A percentile compares a stretch with the other conserved stretches of the same genome.
phyloP scores from a whole-genome alignment of 2,888 invertebrate species.

The Tachina fera region DNA sequence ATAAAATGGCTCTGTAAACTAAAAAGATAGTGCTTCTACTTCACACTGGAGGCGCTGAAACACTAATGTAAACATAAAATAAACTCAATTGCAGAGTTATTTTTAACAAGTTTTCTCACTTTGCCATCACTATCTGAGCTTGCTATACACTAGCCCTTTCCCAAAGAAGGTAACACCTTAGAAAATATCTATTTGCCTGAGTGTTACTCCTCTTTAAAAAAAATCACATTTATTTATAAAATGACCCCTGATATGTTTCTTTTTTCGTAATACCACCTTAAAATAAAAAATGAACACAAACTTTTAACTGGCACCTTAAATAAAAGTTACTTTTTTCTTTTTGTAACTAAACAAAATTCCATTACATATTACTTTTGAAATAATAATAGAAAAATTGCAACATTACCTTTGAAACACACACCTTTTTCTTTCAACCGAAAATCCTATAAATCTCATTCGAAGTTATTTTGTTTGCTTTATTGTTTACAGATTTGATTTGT shows the following conservation, averaged over 20 bases:
- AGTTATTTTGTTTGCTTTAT: conserved; percentile 53
- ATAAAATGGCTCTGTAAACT: no score
- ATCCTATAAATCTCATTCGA: conserved; percentile 38
- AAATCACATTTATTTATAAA: not conserved
- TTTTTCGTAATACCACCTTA: not conserved
- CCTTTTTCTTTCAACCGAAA: conserved; percentile 38
- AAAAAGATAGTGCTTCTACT: no score
- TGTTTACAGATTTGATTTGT: conserved; percentile 60
- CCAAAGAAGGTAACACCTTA: no score
- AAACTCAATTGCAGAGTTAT: no score
- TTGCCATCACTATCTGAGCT: no score
- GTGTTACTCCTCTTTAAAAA: no score
- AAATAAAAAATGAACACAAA: not conserved
- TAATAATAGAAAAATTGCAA: conserved; percentile 20
- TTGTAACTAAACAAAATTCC: not conserved
- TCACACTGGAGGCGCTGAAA: no score
- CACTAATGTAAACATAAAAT: no score
- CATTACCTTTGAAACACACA: conserved; percentile 34
- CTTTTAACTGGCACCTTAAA: conserved; percentile 22
- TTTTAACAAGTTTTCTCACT: no score
- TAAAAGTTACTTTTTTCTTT: not conserved
- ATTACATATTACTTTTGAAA: conserved; percentile 1
- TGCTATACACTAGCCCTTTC: no score
- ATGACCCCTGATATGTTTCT: not conserved
- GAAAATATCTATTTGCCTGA: no score